phyloP scores from a whole-genome alignment of 2,113 vertebrate genomes.

The Chaetodon auriga region DNA sequence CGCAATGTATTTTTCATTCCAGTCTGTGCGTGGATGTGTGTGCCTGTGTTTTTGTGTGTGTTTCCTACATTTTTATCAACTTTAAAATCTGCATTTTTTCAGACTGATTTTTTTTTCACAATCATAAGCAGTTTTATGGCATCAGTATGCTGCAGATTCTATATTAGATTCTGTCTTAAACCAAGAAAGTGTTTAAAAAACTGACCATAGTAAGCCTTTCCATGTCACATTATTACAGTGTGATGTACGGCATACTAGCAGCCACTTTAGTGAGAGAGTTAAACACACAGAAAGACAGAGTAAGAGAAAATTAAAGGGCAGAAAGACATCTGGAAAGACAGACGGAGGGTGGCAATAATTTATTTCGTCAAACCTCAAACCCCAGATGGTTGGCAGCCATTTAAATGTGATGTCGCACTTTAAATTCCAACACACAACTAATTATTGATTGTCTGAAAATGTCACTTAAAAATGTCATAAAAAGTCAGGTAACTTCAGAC shows the following conservation, averaged over 20 bases:
- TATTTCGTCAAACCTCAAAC: conserved; percentile 65
- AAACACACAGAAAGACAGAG: conserved; percentile 47
- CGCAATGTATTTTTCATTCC: conserved; percentile 43
- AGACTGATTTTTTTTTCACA: background rate
- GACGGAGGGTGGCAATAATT: conserved; percentile 71
- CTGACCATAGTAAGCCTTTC: background rate
- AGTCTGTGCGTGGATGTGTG: background rate
- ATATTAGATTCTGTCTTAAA: conserved; percentile 4
- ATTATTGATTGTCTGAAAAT: conserved; percentile 73
- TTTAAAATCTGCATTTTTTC: conserved; percentile 5
- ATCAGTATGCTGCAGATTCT: background rate
- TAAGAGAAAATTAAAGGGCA: conserved; percentile 66
- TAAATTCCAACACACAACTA: conserved; percentile 65
- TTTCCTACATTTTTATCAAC: conserved; percentile 26
- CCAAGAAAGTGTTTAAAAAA: background rate
- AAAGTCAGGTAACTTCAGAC: conserved; percentile 52
- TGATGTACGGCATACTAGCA: conserved; percentile 9
- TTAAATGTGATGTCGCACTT: conserved; percentile 66
- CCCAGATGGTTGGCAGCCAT: conserved; percentile 68
- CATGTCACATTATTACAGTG: background rate
- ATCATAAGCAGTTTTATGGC: background rate
- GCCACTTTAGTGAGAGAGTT: conserved; percentile 39
- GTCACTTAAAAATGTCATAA: conserved; percentile 63
- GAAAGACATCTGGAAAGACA: conserved; percentile 72
- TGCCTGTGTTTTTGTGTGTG: background rate